Conservation (phyloP, 2,113 vertebrate species). For the Corynorhinus townsendii region DNA sequence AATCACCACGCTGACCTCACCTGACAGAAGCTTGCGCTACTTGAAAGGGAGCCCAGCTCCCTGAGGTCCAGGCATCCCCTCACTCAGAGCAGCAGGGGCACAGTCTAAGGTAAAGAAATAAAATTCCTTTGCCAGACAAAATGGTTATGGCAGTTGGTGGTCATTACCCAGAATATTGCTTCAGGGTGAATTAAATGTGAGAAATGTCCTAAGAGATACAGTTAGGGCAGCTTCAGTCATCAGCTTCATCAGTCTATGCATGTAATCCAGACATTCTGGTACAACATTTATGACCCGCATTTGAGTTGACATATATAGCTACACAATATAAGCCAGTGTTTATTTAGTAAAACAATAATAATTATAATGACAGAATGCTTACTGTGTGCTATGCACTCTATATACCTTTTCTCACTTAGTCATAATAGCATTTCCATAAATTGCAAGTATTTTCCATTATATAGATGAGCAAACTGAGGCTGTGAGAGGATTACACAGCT, state of each 20-base stretch:
- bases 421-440: neutral
- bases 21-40: neutral
- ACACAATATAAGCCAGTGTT: neutral
- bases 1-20: slow-evolving; percentile 55
- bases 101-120: neutral
- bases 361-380: neutral
- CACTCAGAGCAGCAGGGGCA: neutral
- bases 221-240: neutral
- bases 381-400: neutral
- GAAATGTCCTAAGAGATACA: neutral
- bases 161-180: slow-evolving; percentile 48
- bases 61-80: neutral
- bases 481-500: neutral
- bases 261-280: neutral
- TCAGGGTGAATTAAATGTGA: slow-evolving; percentile 34
- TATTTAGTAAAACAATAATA: neutral
- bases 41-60: neutral
- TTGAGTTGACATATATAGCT: neutral
- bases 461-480: neutral
- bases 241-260: neutral
- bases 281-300: neutral
- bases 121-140: slow-evolving; percentile 50
- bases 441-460: neutral
- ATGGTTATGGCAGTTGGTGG: slow-evolving; percentile 27
- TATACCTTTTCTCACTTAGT: neutral